A percentile compares a stretch with the other conserved stretches of the same genome.
Evolutionary conservation across 2,888 invertebrate species (phyloP).

Genomic region (Chaetogeoica ovagalla): DNA sequence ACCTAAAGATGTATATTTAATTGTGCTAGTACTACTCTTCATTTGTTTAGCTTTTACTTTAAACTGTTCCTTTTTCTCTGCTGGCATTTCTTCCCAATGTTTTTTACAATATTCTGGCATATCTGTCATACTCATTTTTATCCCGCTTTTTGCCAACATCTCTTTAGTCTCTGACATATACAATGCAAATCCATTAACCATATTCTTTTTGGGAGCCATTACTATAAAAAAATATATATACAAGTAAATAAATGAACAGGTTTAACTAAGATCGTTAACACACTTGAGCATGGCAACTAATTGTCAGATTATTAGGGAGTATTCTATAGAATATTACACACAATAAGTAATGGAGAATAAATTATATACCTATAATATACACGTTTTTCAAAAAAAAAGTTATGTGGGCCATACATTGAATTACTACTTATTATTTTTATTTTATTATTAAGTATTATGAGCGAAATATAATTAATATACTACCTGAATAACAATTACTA

Average conservation of each 20-base stretch:
- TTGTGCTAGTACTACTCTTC: not conserved
- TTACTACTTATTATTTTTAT: no score
- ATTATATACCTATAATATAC: no score
- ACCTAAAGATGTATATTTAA: conserved; percentile 30
- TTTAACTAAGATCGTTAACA: conserved; percentile 25
- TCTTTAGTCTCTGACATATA: conserved; percentile 27
- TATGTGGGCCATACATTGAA: no score
- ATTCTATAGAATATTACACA: no score
- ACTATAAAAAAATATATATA: conserved; percentile 1
- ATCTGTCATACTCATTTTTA: not conserved
- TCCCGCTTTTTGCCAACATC: not conserved
- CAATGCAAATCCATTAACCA: not conserved
- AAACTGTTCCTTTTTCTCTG: conserved; percentile 1
- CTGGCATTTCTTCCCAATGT: conserved; percentile 28
- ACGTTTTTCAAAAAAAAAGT: no score
- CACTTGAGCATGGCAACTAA: no score
- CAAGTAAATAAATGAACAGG: no score
- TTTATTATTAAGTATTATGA: no score
- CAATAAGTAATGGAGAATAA: no score
- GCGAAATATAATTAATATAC: no score
- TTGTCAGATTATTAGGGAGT: no score
- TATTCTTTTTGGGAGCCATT: conserved; percentile 42
- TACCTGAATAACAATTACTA: no score
- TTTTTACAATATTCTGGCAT: conserved; percentile 22
- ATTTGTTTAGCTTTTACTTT: conserved; percentile 4